phyloP scores from a whole-genome alignment of 30 jellyfish, hydroid and myxozoan genomes.

The Mastigias papua region DNA sequence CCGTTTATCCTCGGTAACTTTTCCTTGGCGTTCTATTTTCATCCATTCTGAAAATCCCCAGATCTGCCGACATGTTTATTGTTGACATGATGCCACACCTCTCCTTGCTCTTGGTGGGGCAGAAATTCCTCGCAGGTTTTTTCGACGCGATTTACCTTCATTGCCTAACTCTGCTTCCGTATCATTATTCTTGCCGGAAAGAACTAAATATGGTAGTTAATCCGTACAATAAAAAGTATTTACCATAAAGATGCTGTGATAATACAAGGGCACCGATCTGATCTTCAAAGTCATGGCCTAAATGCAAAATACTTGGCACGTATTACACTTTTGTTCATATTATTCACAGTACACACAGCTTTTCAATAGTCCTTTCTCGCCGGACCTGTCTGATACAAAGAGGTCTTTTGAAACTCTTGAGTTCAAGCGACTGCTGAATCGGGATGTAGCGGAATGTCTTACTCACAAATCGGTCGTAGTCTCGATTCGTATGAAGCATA shows the following conservation, averaged over 20 bases:
- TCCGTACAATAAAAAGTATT: background rate
- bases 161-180: background rate
- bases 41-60: too few species aligned
- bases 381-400: background rate
- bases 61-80: too few species aligned
- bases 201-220: background rate
- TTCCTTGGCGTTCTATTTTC: too few species aligned
- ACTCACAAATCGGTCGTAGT: background rate
- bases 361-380: background rate
- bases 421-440: background rate
- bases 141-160: background rate
- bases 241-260: background rate
- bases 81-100: too few species aligned
- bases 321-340: background rate
- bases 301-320: background rate
- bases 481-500: too few species aligned
- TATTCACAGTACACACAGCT: background rate
- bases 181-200: background rate
- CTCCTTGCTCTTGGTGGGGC: background rate
- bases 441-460: slow-evolving; percentile 8
- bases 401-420: background rate
- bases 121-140: background rate
- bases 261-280: background rate
- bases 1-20: too few species aligned
- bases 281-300: background rate